Conservation (phyloP, 2,113 vertebrate species). For the Phaethornis superciliosus region DNA sequence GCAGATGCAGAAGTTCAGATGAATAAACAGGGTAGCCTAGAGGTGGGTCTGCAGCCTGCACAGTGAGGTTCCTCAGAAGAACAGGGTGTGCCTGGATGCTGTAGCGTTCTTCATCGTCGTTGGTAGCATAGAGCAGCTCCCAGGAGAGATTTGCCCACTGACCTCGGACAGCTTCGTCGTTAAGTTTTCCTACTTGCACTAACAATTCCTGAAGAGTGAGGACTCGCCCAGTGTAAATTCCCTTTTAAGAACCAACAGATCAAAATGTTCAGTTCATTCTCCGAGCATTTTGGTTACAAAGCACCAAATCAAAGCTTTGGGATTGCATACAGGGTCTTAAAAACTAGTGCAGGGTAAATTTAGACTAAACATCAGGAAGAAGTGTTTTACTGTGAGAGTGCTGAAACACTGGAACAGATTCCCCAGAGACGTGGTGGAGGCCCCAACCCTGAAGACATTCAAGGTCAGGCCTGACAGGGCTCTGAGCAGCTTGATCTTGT, state of each 20-base stretch:
- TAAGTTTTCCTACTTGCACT: conserved; percentile 89
- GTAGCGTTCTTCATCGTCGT: conserved; percentile 96
- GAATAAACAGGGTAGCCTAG: conserved; percentile 96
- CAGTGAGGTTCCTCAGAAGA: conserved; percentile 91
- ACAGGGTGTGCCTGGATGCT: conserved; percentile 96
- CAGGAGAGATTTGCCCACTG: conserved; percentile 99
- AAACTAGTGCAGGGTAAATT: no score
- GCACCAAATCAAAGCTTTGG: not conserved
- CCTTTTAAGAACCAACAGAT: conserved; percentile 78
- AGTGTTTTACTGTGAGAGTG: no score
- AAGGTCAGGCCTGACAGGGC: no score
- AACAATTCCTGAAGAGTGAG: conserved; percentile 91
- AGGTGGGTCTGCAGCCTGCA: conserved; percentile 94
- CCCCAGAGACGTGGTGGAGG: no score
- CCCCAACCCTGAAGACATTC: no score
- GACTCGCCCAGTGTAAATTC: conserved; percentile 92
- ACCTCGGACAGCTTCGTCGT: conserved; percentile 89
- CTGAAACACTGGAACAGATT: no score
- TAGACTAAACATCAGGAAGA: no score
- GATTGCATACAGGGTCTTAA: not conserved
- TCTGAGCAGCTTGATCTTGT: no score
- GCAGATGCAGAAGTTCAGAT: conserved; percentile 86
- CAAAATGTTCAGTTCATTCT: rapidly evolving
- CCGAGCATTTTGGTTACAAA: not conserved
- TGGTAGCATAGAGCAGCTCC: conserved; percentile 96